phyloP scores from a whole-genome alignment of 2,113 vertebrate species.

The Scomber colias region DNA sequence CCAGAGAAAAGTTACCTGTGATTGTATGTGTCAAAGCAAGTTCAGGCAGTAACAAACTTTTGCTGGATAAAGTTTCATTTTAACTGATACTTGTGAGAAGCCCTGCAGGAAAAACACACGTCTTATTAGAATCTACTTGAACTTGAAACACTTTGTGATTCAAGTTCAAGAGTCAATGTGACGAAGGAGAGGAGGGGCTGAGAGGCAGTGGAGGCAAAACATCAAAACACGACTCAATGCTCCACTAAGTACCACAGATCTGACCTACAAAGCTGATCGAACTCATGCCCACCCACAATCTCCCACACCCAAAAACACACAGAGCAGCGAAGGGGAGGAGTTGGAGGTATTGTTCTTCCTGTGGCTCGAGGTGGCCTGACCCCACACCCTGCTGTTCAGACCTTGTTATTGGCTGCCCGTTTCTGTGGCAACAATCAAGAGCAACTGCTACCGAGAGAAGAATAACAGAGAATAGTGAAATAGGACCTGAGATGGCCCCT shows the following conservation, averaged over 20 bases:
- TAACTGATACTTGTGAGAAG: background rate
- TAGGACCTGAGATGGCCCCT: slow-evolving; percentile 42
- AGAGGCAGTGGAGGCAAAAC: slow-evolving; percentile 11
- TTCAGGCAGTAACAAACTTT: background rate
- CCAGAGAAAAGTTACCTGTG: too few species aligned
- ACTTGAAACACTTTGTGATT: slow-evolving; percentile 8
- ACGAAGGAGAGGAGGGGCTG: slow-evolving; percentile 22
- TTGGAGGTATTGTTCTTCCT: slow-evolving; percentile 65
- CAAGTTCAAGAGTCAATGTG: background rate
- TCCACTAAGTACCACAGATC: slow-evolving; percentile 52
- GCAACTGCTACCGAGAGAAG: slow-evolving; percentile 25
- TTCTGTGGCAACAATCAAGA: slow-evolving; percentile 61
- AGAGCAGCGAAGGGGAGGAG: slow-evolving; percentile 65
- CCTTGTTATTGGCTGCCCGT: slow-evolving; percentile 74
- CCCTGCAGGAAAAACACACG: slow-evolving; percentile 2
- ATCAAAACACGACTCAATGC: slow-evolving; percentile 56
- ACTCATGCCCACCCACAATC: slow-evolving; percentile 44
- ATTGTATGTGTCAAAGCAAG: too few species aligned
- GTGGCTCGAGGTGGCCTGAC: slow-evolving; percentile 83
- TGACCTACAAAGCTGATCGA: slow-evolving; percentile 59
- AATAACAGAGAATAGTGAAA: slow-evolving; percentile 45
- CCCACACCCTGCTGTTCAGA: slow-evolving; percentile 66
- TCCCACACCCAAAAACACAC: slow-evolving; percentile 49
- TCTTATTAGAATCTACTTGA: slow-evolving; percentile 14
- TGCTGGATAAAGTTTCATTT: background rate